Percentiles rank a stretch among this genome's conserved stretches.
Conservation (phyloP, 53 echinoderm and acorn worm species). For the Hippasteria phrygiana region DNA sequence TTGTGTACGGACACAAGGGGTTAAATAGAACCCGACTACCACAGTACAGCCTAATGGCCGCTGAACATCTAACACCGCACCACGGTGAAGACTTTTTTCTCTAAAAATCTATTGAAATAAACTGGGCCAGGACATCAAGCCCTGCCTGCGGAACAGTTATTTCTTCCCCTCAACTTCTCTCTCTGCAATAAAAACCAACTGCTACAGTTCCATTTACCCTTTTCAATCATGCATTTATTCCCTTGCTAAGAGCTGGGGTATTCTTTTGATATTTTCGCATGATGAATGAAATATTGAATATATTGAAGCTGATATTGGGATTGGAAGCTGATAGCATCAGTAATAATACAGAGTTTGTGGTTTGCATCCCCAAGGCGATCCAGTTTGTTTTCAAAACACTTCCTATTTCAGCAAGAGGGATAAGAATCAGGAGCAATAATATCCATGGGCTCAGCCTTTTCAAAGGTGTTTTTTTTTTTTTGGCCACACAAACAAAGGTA, state of each 20-base stretch:
- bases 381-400: slow-evolving; percentile 12
- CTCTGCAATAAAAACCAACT: background rate
- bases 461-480: background rate
- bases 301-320: slow-evolving; percentile 1
- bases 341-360: background rate
- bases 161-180: no score
- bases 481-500: background rate
- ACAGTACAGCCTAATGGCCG: no score
- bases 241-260: background rate
- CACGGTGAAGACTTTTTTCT: background rate
- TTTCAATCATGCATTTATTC: background rate
- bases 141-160: background rate
- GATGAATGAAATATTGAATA: background rate
- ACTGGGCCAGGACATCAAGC: background rate
- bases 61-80: no score
- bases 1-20: no score
- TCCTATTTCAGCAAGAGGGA: background rate
- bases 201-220: background rate
- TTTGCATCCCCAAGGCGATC: background rate
- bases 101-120: background rate
- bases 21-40: no score
- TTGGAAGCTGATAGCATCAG: slow-evolving; percentile 23
- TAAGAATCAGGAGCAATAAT: slow-evolving; percentile 23
- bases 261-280: background rate
- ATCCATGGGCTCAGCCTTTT: background rate